Base-by-base conservation (phyloP, 2,113 vertebrate species). In the Coreoperca whiteheadi region DNA sequence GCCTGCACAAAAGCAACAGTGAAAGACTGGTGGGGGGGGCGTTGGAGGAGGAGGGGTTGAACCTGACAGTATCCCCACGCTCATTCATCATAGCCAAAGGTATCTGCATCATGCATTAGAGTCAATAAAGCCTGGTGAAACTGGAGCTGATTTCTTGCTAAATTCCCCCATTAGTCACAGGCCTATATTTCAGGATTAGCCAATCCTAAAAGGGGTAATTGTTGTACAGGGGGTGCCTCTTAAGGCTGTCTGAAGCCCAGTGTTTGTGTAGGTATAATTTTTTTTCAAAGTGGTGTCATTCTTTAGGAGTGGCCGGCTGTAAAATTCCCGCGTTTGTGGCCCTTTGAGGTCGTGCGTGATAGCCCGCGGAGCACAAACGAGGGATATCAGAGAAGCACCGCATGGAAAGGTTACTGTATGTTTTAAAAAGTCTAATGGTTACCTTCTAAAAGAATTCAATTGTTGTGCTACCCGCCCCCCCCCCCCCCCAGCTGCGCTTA, bases 121-220 rank as follows among this genome's bases (percentile, higher is more conserved):
- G 95, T 88, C 93, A 95, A 96, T 95, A 95, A 95, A 95, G 87
- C 91, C 94, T 93, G 86, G 91, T 98, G 98, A 98, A 99, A 99
- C 97, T 89, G 93, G 98, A 99, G 96, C 96, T 97, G 97, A 97
- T 96, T 98, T 99, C 97, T 99, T 99, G 97, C 97, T 98, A 97
- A 98, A 98, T 98, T 98, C 97, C 97, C 89, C 86, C 96, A 97
- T 99, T 98, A 97, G 98, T 98, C 98, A 98, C 96, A 97, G 97
- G 94, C 93, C 94, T 94, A 94, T 84, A 92, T 96, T 95, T 96
- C 94, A 94, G 93, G 93, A 95, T 95, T 95, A 95, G 89, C 87
- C 88, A 85, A 88, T 91, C 90, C 90, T 92, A 80, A 74, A 81
- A 87, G 87, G 84, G 91, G 90, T 92, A 92, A 93, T 95, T 91